Base-by-base conservation (phyloP, 1,140 invertebrate genomes). In the Rhizoglyphus robini region DNA sequence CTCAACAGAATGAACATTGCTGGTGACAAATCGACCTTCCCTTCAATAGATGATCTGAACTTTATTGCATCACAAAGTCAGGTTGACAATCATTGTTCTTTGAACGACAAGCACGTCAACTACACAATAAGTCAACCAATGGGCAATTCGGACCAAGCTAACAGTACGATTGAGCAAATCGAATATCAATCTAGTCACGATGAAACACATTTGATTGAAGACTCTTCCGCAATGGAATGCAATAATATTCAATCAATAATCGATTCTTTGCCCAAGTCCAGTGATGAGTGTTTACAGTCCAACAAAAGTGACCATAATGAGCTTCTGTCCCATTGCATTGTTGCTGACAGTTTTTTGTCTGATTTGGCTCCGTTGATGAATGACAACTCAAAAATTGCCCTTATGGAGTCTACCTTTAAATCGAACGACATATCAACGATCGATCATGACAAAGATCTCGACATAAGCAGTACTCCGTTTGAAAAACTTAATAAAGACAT, bases 331-430 rank as follows among this genome's bases (percentile, higher is more conserved):
- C 8, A 23, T 31, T 13, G 25, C 25, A 29, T 15, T 8, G 5
- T 8, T 59, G 32, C 27, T 20, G 58, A 60, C 29, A 60, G 1
- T 27, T 60, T 60, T 15, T 32, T 60, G 23, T 60, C 58, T 3
- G 58, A 60, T 60, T 32, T 60, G 15, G 58, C 58, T n/a, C 58
- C 58, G 13, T 46, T 60, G 27, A 60, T 60, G 58, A 60, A 60
- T 60, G 58, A 60, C 25, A 60, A 60, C 29, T 60, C 58, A 29
- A 60, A 60, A 27, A 60, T 60, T 2, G 58, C 58, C 29, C 29
- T 60, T 11, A 60, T 60, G 58, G 58, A 60, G 27, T 60, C 58
- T 2, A 60, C 58, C 15, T 60, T 60, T 27, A 60, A 60, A 60
- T 32, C 57, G 5, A 8, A 8, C 18, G 23, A 59, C 25, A 8